Evolutionary conservation across 1,140 invertebrate species (phyloP), one percentile per base, ranked within the genome.

Genomic region (Zaprionus camerounensis): DNA sequence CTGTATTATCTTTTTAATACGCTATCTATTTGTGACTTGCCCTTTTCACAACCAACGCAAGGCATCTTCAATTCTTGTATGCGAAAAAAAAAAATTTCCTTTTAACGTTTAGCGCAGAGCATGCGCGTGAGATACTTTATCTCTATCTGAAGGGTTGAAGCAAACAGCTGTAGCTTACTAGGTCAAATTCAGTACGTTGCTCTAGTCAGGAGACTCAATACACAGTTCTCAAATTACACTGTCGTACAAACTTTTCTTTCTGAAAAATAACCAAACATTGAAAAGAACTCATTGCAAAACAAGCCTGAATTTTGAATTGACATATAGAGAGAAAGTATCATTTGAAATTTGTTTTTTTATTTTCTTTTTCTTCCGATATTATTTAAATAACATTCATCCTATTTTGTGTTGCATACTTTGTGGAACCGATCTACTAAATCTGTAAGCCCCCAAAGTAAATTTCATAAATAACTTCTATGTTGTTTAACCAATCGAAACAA

Each of bases 41-140:
- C 82, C 28, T 92, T 92, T 72, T 80, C 80, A 69, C 91, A 92
- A 61, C 87, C 87, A 56, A 76, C 69, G 31, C 91, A 92, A 38
- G 91, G 91, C 91, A 92, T 92, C 76, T 76, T 22, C 2, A 55
- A 11, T 55, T 20, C 20, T 2, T 44, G 12, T 17, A 17, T 22
- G 26, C 61, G 41, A n/a, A 51, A 24, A 20, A 51, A 24, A 24
- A 13, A 3, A 12, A 13, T 15, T 15, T 15, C 20, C 15, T 15
- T 17, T 65, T 28, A 3, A 41, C 34, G 36, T 28, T 56, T 56
- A 34, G 34, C 11, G 3, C 20, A 41, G 15, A 17, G 63, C 63
- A 55, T 51, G 63, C 63, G 63, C 46, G 11, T 24, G 9, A 24
- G 3, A 24, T 49, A 20, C 9, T 11, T 41, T 41, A n/a, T 46